A percentile compares a stretch with the other conserved stretches of the same genome.
Conservation (phyloP, 2,113 vertebrate species). For the Tupaia chinensis region DNA sequence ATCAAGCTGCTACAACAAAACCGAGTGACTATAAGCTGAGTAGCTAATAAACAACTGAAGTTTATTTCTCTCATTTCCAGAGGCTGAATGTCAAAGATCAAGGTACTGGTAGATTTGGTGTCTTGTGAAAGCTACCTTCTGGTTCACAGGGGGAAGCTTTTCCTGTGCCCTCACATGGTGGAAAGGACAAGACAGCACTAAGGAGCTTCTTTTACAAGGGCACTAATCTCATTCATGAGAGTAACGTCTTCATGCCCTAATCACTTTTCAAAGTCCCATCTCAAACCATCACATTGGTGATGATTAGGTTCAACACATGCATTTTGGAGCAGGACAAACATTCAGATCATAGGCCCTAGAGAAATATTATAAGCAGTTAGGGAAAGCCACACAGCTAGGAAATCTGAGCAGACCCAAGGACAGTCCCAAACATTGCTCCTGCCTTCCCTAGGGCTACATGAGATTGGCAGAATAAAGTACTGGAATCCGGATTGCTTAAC, state of each 20-base stretch:
- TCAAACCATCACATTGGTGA: neutral
- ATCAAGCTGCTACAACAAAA: neutral
- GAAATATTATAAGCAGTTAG: neutral
- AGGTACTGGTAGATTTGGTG: neutral
- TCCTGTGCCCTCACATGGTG: too few species aligned
- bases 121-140: neutral
- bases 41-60: neutral
- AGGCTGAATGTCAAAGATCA: neutral
- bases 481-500: neutral
- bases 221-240: neutral
- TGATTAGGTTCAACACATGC: neutral
- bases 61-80: neutral
- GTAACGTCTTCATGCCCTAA: neutral
- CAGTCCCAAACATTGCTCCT: neutral
- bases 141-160: neutral
- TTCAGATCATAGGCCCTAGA: neutral
- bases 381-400: neutral
- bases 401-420: neutral
- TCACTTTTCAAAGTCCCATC: neutral
- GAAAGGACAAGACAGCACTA: too few species aligned
- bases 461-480: too few species aligned
- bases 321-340: neutral
- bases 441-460: neutral
- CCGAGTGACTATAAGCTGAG: too few species aligned
- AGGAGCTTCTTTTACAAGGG: neutral